Base-by-base conservation (phyloP, 1,140 invertebrate species). In the Penaeus vannamei region DNA sequence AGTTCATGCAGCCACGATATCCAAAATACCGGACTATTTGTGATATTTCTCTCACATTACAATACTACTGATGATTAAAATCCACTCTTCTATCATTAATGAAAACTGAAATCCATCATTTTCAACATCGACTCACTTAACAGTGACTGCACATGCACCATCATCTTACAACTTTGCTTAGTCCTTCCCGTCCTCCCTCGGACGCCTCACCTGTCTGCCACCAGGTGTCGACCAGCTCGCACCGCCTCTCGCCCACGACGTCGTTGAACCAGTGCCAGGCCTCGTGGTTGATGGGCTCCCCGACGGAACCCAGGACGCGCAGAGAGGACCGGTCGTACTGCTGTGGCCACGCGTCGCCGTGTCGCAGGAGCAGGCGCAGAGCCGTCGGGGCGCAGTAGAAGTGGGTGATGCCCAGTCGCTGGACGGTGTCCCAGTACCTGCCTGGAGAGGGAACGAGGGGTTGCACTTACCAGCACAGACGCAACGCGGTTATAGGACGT, bases 321-420 rank as follows among this genome's bases (percentile, higher is more conserved):
- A 95, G 91, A 7, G 93, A 93, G 59, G 94, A 92, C 46, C 87
- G 88, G 83, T 91, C 90, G 46, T 91, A 93, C 60, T 92, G 91
- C 90, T 94, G 93, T 91, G 94, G 96, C 53, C 95, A 94, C 69
- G 95, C 95, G 90, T 98, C 96, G 0, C 96, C 97, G 91, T 96
- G 97, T 85, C 93, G 94, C 59, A 95, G 92, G 17, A 95, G 92
- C 64, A 94, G 92, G 69, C 94, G 92, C 14, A 95, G 91, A 0
- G 94, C 93, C 22, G 94, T 95, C 8, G 94, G 94, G 29, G 94
- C 93, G 66, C 93, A 91, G 91, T 95, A 95, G 42, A 95, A 93
- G 89, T 95, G 94, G 53, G 93, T 94, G 19, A 95, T 90, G 89
- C 94, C 93, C 29, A 94, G 92, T 82, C 94, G 92, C 87, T 94